Evolutionary conservation across 2,113 vertebrate species (phyloP), one percentile per base, ranked within the genome.

Genomic region (Sarotherodon lohbergeri): DNA sequence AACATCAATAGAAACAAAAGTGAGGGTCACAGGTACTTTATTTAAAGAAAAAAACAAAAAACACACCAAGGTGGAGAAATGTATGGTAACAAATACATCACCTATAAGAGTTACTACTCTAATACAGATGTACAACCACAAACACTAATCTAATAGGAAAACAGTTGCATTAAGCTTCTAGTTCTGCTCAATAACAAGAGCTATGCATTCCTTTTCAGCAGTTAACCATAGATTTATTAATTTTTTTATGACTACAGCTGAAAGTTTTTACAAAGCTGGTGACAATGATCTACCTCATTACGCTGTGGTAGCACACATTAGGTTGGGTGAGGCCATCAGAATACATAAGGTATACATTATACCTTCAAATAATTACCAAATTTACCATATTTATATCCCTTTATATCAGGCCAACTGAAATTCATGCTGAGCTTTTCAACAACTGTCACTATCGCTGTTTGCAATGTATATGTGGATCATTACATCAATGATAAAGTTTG

Each of bases 1-100:
- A 90, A 88, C 90, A 84, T 94, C 90, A 94, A 79, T 46, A 93
- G 16, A 80, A 14, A 89, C 57, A 92, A 92, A 85, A 94, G 91
- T 90, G 52, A 85, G 80, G 10, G 16, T 61, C 89, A 48, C 81
- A 86, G 78, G 61, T 92, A 27, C 50, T 82, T 61, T 84, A 36
- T 76, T 63, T 61, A 66, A 71, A 46, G 32, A 66, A n/a, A 39
- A 39, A 66, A 39, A 39, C 6, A n/a, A 66, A 85, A 93, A 85
- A 86, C 66, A 86, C 27, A 66, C 55, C 63, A 32, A 59, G 6
- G 13, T 50, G 22, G n/a, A 84, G 12, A 89, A 87, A 54, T 57
- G 8, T 34, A 82, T 17, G 50, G 24, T 43, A 56, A 86, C 48
- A 86, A 24, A 57, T 80, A 82, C 2, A 76, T 19, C 22, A 84